phyloP scores from a whole-genome alignment of 2,888 invertebrate genomes.

The Chloroclystis v-ata region DNA sequence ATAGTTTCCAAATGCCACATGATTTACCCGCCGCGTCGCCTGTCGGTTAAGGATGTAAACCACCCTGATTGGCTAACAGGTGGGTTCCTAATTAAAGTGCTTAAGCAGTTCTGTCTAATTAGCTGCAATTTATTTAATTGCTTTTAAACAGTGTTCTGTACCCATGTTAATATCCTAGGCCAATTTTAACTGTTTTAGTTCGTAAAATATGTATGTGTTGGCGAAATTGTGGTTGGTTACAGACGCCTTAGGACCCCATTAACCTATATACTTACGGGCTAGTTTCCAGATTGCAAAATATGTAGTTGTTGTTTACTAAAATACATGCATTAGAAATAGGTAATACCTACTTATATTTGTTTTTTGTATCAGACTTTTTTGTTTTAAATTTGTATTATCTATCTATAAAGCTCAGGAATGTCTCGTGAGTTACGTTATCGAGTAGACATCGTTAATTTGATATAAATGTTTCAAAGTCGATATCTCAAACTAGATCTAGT shows the following conservation, averaged over 20 bases:
- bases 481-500: constrained; percentile 22
- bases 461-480: constrained; percentile 9
- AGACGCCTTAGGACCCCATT: neutral
- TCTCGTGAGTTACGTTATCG: too few relatives aligned
- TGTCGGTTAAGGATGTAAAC: constrained; percentile 2
- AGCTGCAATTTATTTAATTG: constrained; percentile 15
- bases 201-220: neutral
- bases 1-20: constrained; percentile 7
- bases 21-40: neutral
- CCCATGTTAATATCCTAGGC: constrained; percentile 7
- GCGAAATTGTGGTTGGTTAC: neutral
- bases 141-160: constrained; percentile 8
- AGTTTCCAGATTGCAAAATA: neutral
- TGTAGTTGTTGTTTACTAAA: too few relatives aligned
- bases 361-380: too few relatives aligned
- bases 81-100: constrained; percentile 10
- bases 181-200: constrained; percentile 1
- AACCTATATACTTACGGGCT: neutral
- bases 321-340: too few relatives aligned
- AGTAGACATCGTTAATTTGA: too few relatives aligned
- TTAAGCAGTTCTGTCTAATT: constrained; percentile 18
- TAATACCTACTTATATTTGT: too few relatives aligned
- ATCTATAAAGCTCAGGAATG: too few relatives aligned
- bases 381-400: too few relatives aligned
- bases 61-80: constrained; percentile 9